These are phyloP conservation scores for Erythrolamprus reginae DNA, from an alignment of 2,113 vertebrate species.

Conservation along the genomic window DNA sequence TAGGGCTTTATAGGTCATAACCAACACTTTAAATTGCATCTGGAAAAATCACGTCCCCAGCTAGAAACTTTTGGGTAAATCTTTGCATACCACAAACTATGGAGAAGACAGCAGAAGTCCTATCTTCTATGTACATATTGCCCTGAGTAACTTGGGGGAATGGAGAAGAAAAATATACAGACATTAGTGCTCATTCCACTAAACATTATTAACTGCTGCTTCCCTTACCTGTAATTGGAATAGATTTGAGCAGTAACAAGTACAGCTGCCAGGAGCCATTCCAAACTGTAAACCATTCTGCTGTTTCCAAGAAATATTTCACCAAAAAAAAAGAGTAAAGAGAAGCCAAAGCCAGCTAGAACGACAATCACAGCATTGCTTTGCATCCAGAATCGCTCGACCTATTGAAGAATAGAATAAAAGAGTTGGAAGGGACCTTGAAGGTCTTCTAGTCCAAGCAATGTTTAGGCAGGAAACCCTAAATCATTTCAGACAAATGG, in stretches of 20 bases:
- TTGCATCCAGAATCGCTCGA: constrained; percentile 97
- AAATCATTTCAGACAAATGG: too few relatives aligned
- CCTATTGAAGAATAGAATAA: constrained; percentile 62
- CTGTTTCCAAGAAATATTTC: constrained; percentile 56
- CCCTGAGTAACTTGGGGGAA: background rate
- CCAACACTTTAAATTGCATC: too few relatives aligned
- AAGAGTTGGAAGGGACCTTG: too few relatives aligned
- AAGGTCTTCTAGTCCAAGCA: too few relatives aligned
- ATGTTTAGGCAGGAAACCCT: too few relatives aligned
- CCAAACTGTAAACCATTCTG: constrained; percentile 59
- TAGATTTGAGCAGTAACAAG: constrained; percentile 75
- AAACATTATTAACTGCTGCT: background rate
- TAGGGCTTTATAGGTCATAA: too few relatives aligned
- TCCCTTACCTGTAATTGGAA: constrained; percentile 84
- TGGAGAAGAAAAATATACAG: background rate
- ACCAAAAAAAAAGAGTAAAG: constrained; percentile 53
- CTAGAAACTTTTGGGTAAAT: background rate
- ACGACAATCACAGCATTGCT: constrained; percentile 84
- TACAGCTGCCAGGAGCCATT: constrained; percentile 77
- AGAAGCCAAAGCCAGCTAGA: constrained; percentile 84
- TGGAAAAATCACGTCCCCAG: background rate
- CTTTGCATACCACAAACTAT: background rate
- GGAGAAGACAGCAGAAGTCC: background rate
- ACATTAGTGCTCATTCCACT: background rate
- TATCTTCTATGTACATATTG: background rate